Base-by-base conservation (phyloP, 2,797 vertebrate species). In the Girardinus metallicus region DNA sequence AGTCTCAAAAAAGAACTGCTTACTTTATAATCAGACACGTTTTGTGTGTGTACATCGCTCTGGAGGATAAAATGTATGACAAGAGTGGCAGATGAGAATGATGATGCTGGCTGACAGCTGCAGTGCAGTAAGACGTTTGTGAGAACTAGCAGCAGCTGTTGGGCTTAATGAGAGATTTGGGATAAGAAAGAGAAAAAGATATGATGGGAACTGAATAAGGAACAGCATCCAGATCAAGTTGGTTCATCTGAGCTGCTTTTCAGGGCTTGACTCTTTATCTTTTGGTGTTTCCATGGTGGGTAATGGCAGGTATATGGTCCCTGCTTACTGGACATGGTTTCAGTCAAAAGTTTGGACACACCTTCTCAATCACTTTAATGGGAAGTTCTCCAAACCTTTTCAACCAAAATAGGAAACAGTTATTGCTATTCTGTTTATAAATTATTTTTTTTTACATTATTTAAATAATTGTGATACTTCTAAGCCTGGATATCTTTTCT, bases 91-190 rank as follows among this genome's bases (percentile, higher is more conserved):
- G 53, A 70, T 75, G 74, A 80, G 46, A 47, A 47, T 49, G 60
- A 49, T 75, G 60, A 44, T 57, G 79, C 77, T 79, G 49, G 23
- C 71, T 74, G 13, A 31, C 39, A 47, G 34, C 39, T 77, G n/a
- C 5, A 0, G 9, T 43, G 41, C 51, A 43, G 10, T 23, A 73
- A 73, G n/a, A 72, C 36, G 49, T 47, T 46, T 70, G 9, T 70
- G 31, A 62, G 62, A 49, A 81, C 64, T 8, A 72, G 70, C 43
- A 46, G 18, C n/a, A 77, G 47, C 62, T 81, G 64, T 34, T 80
- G 49, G 57, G 39, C 77, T 74, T 23, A 7, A 39, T 15, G 71
- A 80, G 36, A 41, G 55, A 80, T 51, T 43, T 23, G 9, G 36
- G 55, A 66, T n/a, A 26, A 26, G 55, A 76, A 29, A 21, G 55